Evolutionary conservation across 2,888 invertebrate genomes (phyloP), one percentile per base, ranked within the genome.

Genomic region (Habrosyne pyritoides): DNA sequence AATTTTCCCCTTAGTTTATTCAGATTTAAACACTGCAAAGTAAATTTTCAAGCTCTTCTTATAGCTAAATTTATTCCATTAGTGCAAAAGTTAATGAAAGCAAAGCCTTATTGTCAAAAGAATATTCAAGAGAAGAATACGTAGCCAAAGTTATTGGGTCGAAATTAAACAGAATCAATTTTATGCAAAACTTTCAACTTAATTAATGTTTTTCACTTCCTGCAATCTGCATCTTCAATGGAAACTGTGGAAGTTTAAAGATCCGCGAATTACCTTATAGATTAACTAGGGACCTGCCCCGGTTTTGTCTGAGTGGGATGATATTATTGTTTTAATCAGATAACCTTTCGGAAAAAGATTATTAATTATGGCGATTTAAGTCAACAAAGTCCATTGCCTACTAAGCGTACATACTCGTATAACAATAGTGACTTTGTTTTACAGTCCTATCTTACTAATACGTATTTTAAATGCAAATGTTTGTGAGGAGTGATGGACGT

Each of bases 131-230:
- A 65, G 63, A 53, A 65, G 55, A 55, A 53, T 60, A 56, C 64
- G 58, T 52, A 47, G 52, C 24, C 50, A 57, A 64, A 72, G 66
- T 73, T 73, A 72, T 70, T 71, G 69, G 71, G 71, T 66, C 74
- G 64, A 62, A 64, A 71, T 70, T 69, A 81, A 82, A 83, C 77
- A 64, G 60, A 86, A 85, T 82, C 84, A 83, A 86, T 86, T 82
- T 77, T 75, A 84, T 84, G 84, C 74, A 81, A 86, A 85, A 71
- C 67, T 75, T 67, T 67, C 64, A 66, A 59, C 57, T 57, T 71
- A 66, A 74, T 69, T 71, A 64, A 60, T 62, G 56, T 57, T 52
- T 57, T 53, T 56, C 26, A 46, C 22, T 42, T 52, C 21, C 42
- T 42, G 12, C 14, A 52, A 52, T 42, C 22, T 42, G 26, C 53